Conservation (phyloP, 2,888 invertebrate genomes). For the Loripinus fragilis region DNA sequence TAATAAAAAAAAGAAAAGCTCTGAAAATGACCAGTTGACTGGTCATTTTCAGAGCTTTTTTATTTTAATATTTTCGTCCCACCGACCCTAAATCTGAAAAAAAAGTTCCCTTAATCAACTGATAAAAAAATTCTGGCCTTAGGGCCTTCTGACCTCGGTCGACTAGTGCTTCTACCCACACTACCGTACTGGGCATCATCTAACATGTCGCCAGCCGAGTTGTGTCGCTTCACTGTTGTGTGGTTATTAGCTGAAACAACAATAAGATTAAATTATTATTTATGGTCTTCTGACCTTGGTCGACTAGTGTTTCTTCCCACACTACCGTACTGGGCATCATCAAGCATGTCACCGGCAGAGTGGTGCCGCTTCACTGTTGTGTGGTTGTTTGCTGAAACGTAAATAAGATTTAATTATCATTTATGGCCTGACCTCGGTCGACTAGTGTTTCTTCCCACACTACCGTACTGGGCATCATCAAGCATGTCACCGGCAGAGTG, state of each 20-base stretch:
- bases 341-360: slow-evolving; percentile 82
- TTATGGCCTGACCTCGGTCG: no score
- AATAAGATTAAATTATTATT: slow-evolving; percentile 90
- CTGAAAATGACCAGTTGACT: no score
- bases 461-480: no score
- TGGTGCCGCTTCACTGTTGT: slow-evolving; percentile 86
- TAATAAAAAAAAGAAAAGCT: no score
- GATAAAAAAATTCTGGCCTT: no score
- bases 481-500: slow-evolving; percentile 83
- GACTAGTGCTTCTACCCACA: slow-evolving; percentile 53
- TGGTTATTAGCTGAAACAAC: slow-evolving; percentile 93
- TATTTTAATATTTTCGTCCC: no score
- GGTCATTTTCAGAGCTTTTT: no score
- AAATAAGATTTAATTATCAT: no score
- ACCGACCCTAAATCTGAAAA: no score
- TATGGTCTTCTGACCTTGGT: slow-evolving; percentile 96
- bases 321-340: slow-evolving; percentile 60
- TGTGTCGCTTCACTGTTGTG: slow-evolving; percentile 86
- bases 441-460: no score
- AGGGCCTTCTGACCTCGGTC: slow-evolving; percentile 95
- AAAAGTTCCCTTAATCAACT: no score
- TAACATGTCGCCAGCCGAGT: slow-evolving; percentile 82
- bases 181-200: slow-evolving; percentile 63
- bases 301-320: slow-evolving; percentile 53
- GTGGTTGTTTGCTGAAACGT: slow-evolving; percentile 95